Evolutionary conservation across 2,113 vertebrate genomes (phyloP).

Genomic region (Sapajus apella): DNA sequence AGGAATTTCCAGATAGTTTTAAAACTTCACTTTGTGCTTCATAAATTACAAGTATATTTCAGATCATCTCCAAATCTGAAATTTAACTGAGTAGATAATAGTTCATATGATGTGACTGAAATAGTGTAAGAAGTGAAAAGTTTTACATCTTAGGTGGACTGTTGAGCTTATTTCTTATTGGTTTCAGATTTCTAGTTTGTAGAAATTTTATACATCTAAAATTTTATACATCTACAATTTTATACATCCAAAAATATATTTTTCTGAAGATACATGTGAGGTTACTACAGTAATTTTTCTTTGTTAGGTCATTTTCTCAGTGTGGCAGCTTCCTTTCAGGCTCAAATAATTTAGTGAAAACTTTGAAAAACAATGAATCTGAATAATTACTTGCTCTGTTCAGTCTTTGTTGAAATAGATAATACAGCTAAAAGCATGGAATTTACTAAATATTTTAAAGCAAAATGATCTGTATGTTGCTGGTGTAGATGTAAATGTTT

Average conservation of each 20-base stretch:
- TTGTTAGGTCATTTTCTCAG: conserved; percentile 8
- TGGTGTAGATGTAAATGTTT: background rate
- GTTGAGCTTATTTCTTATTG: background rate
- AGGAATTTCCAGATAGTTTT: conserved; percentile 14
- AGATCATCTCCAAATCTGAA: background rate
- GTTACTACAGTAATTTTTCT: conserved; percentile 4
- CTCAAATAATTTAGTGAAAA: background rate
- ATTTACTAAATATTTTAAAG: background rate
- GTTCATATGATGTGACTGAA: conserved; percentile 23
- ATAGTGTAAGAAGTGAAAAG: background rate
- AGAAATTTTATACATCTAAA: background rate
- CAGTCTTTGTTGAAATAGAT: background rate
- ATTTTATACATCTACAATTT: background rate
- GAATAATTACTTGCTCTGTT: background rate
- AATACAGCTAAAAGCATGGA: conserved; percentile 20
- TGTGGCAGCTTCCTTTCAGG: background rate
- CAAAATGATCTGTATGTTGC: background rate
- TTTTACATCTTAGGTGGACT: background rate
- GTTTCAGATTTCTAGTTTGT: conserved; percentile 7
- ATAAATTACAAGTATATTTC: background rate
- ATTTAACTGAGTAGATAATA: background rate
- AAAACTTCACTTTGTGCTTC: background rate
- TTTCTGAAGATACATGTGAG: conserved; percentile 1
- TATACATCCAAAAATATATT: background rate
- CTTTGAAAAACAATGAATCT: conserved; percentile 20